A percentile compares a stretch with the other conserved stretches of the same genome.
Conservation (phyloP, 2,888 invertebrate genomes). For the Papilio elwesi region DNA sequence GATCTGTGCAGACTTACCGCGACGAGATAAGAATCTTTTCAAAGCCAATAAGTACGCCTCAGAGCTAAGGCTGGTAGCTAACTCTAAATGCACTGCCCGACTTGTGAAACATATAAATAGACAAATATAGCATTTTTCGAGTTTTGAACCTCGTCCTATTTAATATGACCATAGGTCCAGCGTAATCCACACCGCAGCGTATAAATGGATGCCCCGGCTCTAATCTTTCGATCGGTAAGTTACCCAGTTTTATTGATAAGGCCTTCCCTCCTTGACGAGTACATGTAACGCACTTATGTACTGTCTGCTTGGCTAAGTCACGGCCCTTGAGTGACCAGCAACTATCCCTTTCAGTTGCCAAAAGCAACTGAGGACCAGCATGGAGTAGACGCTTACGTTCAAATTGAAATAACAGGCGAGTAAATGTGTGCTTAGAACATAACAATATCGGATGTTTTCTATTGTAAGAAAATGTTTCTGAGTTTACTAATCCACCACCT, state of each 20-base stretch:
- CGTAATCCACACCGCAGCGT: constrained; percentile 47
- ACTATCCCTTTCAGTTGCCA: constrained; percentile 33
- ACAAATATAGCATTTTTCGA: constrained; percentile 46
- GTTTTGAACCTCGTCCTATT: constrained; percentile 45
- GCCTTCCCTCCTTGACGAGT: no score
- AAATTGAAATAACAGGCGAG: constrained; percentile 36
- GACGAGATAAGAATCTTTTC: constrained; percentile 46
- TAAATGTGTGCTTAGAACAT: constrained; percentile 17
- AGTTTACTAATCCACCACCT: no score
- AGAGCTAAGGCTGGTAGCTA: constrained; percentile 3
- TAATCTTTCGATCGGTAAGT: constrained; percentile 44
- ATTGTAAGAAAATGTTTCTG: no score
- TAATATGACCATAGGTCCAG: constrained; percentile 45
- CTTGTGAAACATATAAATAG: constrained; percentile 43
- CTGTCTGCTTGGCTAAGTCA: no score
- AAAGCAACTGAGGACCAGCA: constrained; percentile 41
- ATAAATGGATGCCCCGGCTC: constrained; percentile 44
- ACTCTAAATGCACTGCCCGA: constrained; percentile 11
- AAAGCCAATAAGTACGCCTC: constrained; percentile 43
- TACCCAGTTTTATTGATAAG: constrained; percentile 42
- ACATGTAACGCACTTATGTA: no score
- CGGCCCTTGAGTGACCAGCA: constrained; percentile 35
- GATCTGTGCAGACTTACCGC: constrained; percentile 46
- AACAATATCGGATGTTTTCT: no score
- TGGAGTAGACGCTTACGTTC: constrained; percentile 40